A percentile compares a stretch with the other conserved stretches of the same genome.
These are phyloP conservation scores for Calameuta pallipes DNA, from an alignment of 2,888 invertebrate species.

Conservation along the genomic window DNA sequence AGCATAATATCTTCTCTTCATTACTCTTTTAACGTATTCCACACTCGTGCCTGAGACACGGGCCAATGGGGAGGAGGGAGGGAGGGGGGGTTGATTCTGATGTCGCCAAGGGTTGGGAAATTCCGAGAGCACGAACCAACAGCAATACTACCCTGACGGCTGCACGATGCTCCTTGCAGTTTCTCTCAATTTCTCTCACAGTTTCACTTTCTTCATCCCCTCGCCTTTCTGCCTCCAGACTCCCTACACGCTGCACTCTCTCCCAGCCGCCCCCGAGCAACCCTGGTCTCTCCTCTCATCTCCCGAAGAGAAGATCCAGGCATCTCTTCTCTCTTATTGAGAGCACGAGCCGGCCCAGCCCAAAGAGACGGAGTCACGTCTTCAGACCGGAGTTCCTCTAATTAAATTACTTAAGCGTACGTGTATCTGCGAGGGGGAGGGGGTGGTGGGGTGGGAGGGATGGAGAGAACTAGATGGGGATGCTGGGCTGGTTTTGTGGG, in stretches of 20 bases:
- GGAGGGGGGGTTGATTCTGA: slow-evolving; percentile 23
- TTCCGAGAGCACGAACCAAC: slow-evolving; percentile 41
- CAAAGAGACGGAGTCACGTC: slow-evolving; percentile 64
- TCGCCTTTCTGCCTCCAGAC: slow-evolving; percentile 31
- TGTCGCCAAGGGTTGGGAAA: slow-evolving; percentile 42
- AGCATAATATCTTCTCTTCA: slow-evolving; percentile 45
- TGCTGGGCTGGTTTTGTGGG: slow-evolving; percentile 31
- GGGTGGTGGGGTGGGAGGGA: slow-evolving; percentile 33
- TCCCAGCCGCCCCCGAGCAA: slow-evolving; percentile 45
- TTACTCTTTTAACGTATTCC: slow-evolving; percentile 55
- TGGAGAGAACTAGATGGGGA: slow-evolving; percentile 24
- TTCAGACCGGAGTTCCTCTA: slow-evolving; percentile 64
- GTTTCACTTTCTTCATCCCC: slow-evolving; percentile 3
- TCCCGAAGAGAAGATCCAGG: slow-evolving; percentile 25
- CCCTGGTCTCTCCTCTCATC: slow-evolving; percentile 68
- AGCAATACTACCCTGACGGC: slow-evolving; percentile 50
- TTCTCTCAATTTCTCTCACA: slow-evolving; percentile 16
- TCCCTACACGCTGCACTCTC: slow-evolving; percentile 28
- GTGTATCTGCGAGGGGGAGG: slow-evolving; percentile 50
- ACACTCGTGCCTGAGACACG: slow-evolving; percentile 42
- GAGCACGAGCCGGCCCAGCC: slow-evolving; percentile 65
- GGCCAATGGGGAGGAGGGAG: slow-evolving; percentile 24
- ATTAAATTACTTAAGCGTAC: slow-evolving; percentile 67
- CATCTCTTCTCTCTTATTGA: slow-evolving; percentile 65
- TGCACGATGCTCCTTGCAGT: slow-evolving; percentile 41